Conservation (phyloP, 2,113 vertebrate species). For the Rallus limicola region DNA sequence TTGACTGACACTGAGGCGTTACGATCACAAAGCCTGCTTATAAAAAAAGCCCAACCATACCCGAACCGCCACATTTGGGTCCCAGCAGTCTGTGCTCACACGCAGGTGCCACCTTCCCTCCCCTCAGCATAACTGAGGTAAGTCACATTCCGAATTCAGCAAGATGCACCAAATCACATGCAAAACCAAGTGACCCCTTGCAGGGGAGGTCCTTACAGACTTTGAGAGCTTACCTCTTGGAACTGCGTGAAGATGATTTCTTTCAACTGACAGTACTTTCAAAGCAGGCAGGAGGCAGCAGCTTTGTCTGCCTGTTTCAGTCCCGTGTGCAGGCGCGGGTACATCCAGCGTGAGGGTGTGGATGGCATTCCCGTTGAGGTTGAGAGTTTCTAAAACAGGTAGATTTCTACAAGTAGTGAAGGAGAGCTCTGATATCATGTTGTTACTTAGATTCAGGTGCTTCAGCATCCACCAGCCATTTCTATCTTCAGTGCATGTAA, state of each 20-base stretch:
- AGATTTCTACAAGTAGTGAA: conserved; percentile 24
- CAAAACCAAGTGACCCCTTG: neutral
- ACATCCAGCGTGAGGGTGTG: neutral
- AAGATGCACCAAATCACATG: neutral
- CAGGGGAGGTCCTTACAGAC: neutral
- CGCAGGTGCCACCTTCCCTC: neutral
- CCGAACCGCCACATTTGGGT: accelerated
- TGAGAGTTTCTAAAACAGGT: conserved; percentile 58
- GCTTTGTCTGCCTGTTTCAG: neutral
- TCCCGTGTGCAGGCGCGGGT: neutral
- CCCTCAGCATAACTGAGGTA: neutral
- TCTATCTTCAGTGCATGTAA: neutral
- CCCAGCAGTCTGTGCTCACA: neutral
- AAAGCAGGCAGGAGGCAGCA: neutral
- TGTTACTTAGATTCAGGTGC: conserved; percentile 68
- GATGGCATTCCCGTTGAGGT: conserved; percentile 52
- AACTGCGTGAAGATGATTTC: conserved; percentile 79
- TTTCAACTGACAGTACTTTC: conserved; percentile 76
- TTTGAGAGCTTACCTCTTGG: conserved; percentile 82
- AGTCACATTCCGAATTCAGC: neutral
- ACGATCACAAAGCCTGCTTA: neutral
- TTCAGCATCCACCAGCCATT: conserved; percentile 31
- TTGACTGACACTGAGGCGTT: neutral
- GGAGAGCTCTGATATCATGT: conserved; percentile 41
- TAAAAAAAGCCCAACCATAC: neutral